Percentiles rank a stretch among this genome's conserved stretches.
These are phyloP conservation scores for Ficedula albicollis DNA, from an alignment of 2,797 vertebrate genomes.

Conservation along the genomic window DNA sequence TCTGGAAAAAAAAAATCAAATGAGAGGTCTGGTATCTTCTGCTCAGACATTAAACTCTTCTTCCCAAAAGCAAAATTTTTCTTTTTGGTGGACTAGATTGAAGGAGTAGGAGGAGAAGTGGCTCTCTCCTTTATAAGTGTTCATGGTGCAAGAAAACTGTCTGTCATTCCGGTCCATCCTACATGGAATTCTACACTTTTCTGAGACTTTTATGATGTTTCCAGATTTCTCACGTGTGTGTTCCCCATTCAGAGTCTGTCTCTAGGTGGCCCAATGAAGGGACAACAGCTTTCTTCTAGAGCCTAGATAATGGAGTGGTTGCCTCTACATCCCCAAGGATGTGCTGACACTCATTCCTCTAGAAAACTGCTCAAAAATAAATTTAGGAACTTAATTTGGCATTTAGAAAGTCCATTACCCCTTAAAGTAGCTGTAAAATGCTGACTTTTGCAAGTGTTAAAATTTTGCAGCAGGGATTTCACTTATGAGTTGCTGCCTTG, in stretches of 20 bases:
- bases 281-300: background rate
- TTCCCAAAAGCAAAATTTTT: background rate
- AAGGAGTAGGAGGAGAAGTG: background rate
- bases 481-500: background rate
- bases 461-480: background rate
- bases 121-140: background rate
- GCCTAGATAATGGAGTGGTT: background rate
- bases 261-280: background rate
- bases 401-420: background rate
- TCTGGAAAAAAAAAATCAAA: background rate
- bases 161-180: background rate
- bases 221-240: background rate
- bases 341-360: background rate
- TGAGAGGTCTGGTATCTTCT: background rate
- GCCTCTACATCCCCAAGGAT: background rate
- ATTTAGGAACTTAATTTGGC: background rate
- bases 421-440: background rate
- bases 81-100: background rate
- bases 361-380: background rate
- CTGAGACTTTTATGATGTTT: accelerated
- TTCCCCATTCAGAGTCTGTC: background rate
- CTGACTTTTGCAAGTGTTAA: background rate
- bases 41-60: background rate
- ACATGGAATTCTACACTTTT: background rate
- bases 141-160: background rate